A percentile compares a stretch with the other conserved stretches of the same genome.
phyloP scores from a whole-genome alignment of 2,113 vertebrate species.

The Caloenas nicobarica region DNA sequence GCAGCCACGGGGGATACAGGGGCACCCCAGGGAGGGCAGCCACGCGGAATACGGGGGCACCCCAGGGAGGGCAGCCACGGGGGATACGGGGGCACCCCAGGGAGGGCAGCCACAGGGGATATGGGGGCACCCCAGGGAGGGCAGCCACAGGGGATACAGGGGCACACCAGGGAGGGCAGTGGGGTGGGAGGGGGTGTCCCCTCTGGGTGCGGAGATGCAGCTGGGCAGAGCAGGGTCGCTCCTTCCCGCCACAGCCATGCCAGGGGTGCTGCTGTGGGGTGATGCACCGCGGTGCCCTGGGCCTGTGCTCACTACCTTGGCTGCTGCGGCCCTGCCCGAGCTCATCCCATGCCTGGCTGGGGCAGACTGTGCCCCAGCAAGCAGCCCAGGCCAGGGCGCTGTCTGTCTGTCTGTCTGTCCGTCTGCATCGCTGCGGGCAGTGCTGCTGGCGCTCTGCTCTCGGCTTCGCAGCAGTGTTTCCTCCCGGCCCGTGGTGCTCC shows the following conservation, averaged over 20 bases:
- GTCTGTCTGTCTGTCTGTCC: fast-evolving
- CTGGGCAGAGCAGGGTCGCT: background rate
- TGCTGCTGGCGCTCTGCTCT: fast-evolving
- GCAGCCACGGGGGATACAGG: no score
- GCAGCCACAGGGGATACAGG: no score
- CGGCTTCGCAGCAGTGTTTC: background rate
- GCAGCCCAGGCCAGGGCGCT: fast-evolving
- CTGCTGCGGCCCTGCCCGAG: background rate
- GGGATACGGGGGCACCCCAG: no score
- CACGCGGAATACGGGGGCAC: no score
- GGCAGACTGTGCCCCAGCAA: background rate
- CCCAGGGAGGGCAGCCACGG: no score
- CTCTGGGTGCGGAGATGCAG: background rate
- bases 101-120: no score
- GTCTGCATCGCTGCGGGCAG: background rate
- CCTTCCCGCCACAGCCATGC: background rate
- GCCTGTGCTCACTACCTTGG: background rate
- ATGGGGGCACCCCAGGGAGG: no score
- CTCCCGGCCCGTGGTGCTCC: background rate
- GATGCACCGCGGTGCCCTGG: fast-evolving
- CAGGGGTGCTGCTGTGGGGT: background rate
- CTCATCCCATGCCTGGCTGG: fast-evolving
- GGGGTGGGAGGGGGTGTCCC: no score
- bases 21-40: no score
- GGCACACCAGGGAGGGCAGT: fast-evolving